Base-by-base conservation (phyloP, 1,140 invertebrate species). In the Diprion similis region DNA sequence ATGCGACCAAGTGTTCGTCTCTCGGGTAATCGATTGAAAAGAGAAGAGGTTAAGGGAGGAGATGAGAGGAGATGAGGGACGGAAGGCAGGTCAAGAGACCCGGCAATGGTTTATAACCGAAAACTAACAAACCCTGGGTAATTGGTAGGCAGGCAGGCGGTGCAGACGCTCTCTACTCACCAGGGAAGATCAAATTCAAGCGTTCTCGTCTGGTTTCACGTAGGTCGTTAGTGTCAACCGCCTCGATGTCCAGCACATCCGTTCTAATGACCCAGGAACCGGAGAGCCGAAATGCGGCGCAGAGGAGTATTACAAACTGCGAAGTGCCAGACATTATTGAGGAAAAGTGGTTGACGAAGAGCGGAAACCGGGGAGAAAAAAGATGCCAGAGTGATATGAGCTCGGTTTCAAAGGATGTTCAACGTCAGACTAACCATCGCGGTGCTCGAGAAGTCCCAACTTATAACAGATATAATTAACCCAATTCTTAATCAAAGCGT, bases 121-220 rank as follows among this genome's bases (percentile, higher is more conserved):
- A 11, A 19, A 68, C 11, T 68, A 68, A 68, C 11, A 19, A 68
- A 18, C 66, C 17, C 59, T 17, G 13, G 59, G 8, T 64, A 64
- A 18, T 64, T 64, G 15, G 51, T 19, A 71, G 24, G n/a, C 24
- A 24, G 8, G 69, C 47, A 47, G 15, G 19, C 48, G 17, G n/a
- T 4, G 18, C 66, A 48, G 66, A 24, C 51, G 24, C 46, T 64
- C 46, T 3, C 18, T 71, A 10, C 74, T 77, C 67, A 77, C 76
- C 76, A 71, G 76, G 76, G 47, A 75, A 77, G 17, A 77, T 77
- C 13, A 77, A 37, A 68, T 74, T 75, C 51, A 77, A 64, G 11
- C 68, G 68, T 24, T 73, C 71, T 45, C 67, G 51, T 46, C 45
- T 48, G 11, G 24, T 74, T 66, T 70, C 71, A 37, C 59, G 46